Conservation (phyloP, 1,140 invertebrate species). For the Macrosteles quadrilineatus region DNA sequence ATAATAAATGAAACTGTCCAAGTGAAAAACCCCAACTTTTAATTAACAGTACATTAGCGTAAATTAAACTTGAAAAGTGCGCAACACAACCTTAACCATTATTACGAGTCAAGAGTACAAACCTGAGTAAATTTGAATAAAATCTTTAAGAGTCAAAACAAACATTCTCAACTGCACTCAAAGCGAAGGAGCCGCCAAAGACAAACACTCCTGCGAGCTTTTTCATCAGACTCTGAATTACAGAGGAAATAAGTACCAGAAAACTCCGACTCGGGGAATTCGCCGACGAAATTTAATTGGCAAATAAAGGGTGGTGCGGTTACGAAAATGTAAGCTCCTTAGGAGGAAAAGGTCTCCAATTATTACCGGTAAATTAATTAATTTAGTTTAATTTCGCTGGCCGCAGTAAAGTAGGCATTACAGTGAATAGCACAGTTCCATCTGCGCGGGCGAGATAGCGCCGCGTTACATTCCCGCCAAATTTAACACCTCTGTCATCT, state of each 20-base stretch:
- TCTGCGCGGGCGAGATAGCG: too few species aligned
- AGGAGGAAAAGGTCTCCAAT: background rate
- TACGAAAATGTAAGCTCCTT: background rate
- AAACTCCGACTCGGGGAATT: background rate
- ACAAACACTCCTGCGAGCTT: background rate
- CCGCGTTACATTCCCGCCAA: too few species aligned
- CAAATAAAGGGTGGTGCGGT: background rate
- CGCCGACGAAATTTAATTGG: conserved; percentile 16
- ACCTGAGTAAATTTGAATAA: conserved; percentile 7
- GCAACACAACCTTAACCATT: background rate
- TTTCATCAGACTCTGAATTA: background rate
- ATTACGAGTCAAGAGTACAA: background rate
- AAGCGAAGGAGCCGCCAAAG: conserved; percentile 3
- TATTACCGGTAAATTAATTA: conserved; percentile 16
- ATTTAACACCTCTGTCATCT: too few species aligned
- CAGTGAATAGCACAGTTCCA: background rate
- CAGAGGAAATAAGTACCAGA: background rate
- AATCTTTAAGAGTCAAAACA: background rate
- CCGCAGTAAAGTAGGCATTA: background rate
- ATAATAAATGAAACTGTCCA: too few species aligned
- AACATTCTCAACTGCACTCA: background rate
- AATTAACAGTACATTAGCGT: too few species aligned
- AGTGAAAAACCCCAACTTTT: too few species aligned
- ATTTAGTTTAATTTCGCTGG: background rate
- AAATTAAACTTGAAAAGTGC: too few species aligned